Evolutionary conservation across 2,113 vertebrate species (phyloP).

Genomic region (Caretta caretta): DNA sequence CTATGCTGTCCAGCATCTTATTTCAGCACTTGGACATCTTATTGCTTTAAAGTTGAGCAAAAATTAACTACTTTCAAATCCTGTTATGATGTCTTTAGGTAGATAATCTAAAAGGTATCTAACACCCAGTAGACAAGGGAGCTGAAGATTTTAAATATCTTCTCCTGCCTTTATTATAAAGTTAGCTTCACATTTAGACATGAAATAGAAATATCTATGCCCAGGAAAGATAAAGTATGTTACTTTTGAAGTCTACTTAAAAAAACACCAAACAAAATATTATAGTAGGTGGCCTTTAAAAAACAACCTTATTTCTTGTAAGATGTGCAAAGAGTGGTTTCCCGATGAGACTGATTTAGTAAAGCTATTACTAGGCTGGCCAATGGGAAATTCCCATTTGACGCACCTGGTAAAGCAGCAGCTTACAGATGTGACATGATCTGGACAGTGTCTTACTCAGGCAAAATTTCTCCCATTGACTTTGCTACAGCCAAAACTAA

Average conservation of each 20-base stretch:
- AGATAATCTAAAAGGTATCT: constrained; percentile 35
- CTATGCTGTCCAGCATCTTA: not conserved
- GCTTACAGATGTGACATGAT: not conserved
- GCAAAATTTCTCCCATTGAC: not conserved
- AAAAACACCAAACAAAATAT: not conserved
- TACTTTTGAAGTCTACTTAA: not conserved
- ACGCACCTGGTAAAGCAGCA: not conserved
- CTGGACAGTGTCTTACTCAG: not conserved
- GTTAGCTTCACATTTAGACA: not conserved
- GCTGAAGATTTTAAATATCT: constrained; percentile 5
- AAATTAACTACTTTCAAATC: constrained; percentile 39
- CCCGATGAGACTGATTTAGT: not conserved
- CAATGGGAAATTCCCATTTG: not conserved
- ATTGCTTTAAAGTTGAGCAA: constrained; percentile 3
- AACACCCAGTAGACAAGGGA: not conserved
- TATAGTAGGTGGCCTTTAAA: not conserved
- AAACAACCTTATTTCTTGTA: not conserved
- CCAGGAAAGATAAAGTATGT: not conserved
- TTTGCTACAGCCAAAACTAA: not conserved
- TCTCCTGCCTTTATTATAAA: not conserved
- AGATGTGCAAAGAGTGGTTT: not conserved
- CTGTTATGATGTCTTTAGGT: constrained; percentile 21
- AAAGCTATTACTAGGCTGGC: not conserved
- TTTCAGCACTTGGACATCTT: not conserved
- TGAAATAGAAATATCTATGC: not conserved